Evolutionary conservation across 2,113 vertebrate genomes (phyloP).

Genomic region (Rhea americana): DNA sequence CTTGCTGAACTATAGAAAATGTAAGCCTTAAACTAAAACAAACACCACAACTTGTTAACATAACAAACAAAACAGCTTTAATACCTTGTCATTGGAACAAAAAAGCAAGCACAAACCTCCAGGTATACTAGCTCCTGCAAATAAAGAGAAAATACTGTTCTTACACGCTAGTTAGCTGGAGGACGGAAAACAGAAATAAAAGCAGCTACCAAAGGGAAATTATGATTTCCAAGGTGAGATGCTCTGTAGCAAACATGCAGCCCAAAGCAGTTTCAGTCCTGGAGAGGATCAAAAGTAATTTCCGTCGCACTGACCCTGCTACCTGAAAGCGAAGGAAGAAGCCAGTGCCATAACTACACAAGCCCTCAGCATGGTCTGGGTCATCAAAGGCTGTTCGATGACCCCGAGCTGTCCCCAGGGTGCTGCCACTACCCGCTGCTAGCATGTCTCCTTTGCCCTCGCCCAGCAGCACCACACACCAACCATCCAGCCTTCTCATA

Average conservation of each 20-base stretch:
- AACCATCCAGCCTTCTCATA: not conserved
- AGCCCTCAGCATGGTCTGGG: fast-evolving
- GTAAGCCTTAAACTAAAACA: slow-evolving; percentile 44
- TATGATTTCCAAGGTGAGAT: not conserved
- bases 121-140: slow-evolving; percentile 18
- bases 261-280: not conserved
- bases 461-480: not conserved
- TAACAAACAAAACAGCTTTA: slow-evolving; percentile 21
- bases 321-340: not conserved
- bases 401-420: not conserved
- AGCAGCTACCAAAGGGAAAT: not conserved
- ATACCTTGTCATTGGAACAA: slow-evolving; percentile 6
- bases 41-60: slow-evolving; percentile 12
- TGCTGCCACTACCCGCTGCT: not conserved
- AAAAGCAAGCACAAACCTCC: slow-evolving; percentile 4
- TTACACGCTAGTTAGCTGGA: not conserved
- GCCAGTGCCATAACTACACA: not conserved
- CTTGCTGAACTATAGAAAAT: not conserved
- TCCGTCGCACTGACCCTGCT: not conserved
- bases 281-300: not conserved
- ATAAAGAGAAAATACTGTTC: not conserved
- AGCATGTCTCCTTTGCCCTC: not conserved
- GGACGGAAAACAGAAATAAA: not conserved
- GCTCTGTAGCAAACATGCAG: not conserved
- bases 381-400: not conserved